These are phyloP conservation scores for Drosophila erecta DNA, from an alignment of 1,140 invertebrate species.

Conservation along the genomic window DNA sequence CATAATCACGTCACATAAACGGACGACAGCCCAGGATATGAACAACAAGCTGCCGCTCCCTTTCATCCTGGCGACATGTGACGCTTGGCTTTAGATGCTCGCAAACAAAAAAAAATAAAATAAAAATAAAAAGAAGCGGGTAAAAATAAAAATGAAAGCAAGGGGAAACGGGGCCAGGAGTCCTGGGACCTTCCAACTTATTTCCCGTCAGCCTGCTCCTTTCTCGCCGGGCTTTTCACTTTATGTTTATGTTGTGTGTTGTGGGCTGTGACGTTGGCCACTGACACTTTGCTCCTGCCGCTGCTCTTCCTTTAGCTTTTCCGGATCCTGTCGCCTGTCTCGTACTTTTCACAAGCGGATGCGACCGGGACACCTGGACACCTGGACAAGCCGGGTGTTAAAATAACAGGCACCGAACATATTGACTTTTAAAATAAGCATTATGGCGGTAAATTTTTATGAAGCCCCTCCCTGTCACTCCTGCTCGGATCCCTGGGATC, in stretches of 20 bases:
- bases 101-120: slow-evolving; percentile 15
- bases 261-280: slow-evolving; percentile 54
- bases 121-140: slow-evolving; percentile 2
- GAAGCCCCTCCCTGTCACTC: slow-evolving; percentile 52
- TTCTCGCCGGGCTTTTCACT: slow-evolving; percentile 63
- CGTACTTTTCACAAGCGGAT: slow-evolving; percentile 59
- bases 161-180: slow-evolving; percentile 3
- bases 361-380: slow-evolving; percentile 54
- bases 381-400: slow-evolving; percentile 79
- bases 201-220: slow-evolving; percentile 30
- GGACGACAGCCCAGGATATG: slow-evolving; percentile 71
- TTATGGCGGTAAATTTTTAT: slow-evolving; percentile 80
- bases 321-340: slow-evolving; percentile 55
- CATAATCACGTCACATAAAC: slow-evolving; percentile 80
- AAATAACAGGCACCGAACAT: slow-evolving; percentile 80
- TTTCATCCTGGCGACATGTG: slow-evolving; percentile 66
- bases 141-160: slow-evolving; percentile 8
- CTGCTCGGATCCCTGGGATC: background rate
- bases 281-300: slow-evolving; percentile 58
- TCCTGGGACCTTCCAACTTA: slow-evolving; percentile 23
- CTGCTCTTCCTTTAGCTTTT: slow-evolving; percentile 31
- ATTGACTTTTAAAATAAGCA: slow-evolving; percentile 82
- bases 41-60: slow-evolving; percentile 33
- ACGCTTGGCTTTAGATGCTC: slow-evolving; percentile 76
- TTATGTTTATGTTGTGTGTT: slow-evolving; percentile 72